A percentile compares a stretch with the other conserved stretches of the same genome.
Conservation (phyloP, 1,140 invertebrate species). For the Brachionus paranguensis region DNA sequence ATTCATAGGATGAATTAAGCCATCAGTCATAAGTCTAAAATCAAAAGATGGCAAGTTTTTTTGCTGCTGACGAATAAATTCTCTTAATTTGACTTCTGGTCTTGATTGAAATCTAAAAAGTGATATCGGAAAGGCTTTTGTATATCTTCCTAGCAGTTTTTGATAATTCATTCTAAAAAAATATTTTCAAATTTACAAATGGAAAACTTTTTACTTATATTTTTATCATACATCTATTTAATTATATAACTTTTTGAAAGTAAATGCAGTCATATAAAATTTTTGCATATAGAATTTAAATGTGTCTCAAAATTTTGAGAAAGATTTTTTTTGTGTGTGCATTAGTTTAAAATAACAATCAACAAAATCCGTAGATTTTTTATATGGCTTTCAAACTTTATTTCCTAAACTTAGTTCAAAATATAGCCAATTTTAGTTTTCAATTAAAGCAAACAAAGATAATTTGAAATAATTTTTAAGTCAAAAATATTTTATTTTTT, state of each 20-base stretch:
- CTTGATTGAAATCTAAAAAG: neutral
- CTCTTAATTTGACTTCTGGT: neutral
- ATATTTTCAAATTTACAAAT: too few relatives aligned
- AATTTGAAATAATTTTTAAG: neutral
- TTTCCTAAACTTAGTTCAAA: too few relatives aligned
- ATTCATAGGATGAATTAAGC: neutral
- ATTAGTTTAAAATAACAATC: too few relatives aligned
- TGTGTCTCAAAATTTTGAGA: neutral
- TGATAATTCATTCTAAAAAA: neutral
- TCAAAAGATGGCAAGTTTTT: neutral
- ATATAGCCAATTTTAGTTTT: neutral
- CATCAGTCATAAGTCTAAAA: neutral
- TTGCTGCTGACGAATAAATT: neutral
- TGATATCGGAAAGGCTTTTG: neutral
- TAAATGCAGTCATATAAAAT: neutral
- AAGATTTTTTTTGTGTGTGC: too few relatives aligned
- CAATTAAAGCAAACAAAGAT: too few relatives aligned
- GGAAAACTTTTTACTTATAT: too few relatives aligned
- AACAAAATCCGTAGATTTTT: too few relatives aligned
- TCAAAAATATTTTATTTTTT: neutral
- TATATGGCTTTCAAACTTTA: too few relatives aligned
- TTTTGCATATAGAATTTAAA: neutral
- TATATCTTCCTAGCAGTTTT: neutral
- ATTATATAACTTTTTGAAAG: neutral
- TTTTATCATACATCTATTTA: neutral